Evolutionary conservation across 2,888 invertebrate species (phyloP).

Genomic region (Plebejus anna): DNA sequence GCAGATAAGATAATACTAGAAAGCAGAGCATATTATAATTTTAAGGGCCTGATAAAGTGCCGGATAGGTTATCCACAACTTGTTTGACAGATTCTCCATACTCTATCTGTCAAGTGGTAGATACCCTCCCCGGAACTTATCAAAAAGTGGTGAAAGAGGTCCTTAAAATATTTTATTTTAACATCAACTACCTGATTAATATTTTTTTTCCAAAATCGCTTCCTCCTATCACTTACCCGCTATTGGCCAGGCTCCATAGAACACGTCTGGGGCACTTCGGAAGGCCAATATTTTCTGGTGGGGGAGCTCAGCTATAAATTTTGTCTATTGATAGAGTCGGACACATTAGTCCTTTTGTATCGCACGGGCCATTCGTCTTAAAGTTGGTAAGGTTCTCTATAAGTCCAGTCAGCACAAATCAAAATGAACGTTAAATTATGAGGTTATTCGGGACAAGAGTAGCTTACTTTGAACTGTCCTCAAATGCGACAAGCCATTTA

Average conservation of each 20-base stretch:
- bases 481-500: too few species aligned
- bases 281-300: slow-evolving; percentile 77
- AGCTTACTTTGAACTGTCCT: too few species aligned
- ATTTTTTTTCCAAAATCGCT: background rate
- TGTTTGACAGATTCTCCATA: too few species aligned
- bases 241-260: slow-evolving; percentile 53
- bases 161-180: too few species aligned
- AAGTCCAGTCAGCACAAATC: slow-evolving; percentile 3
- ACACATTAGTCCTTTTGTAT: slow-evolving; percentile 74
- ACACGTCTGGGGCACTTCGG: slow-evolving; percentile 73
- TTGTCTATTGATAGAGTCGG: slow-evolving; percentile 71
- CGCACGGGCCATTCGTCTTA: slow-evolving; percentile 51
- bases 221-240: background rate
- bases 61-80: too few species aligned
- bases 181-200: too few species aligned
- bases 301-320: slow-evolving; percentile 70
- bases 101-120: too few species aligned
- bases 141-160: too few species aligned
- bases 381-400: background rate
- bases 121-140: too few species aligned
- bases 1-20: too few species aligned
- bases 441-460: background rate
- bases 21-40: too few species aligned
- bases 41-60: too few species aligned
- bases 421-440: background rate